Base-by-base conservation (phyloP, 2,888 invertebrate genomes). In the Operophtera brumata region DNA sequence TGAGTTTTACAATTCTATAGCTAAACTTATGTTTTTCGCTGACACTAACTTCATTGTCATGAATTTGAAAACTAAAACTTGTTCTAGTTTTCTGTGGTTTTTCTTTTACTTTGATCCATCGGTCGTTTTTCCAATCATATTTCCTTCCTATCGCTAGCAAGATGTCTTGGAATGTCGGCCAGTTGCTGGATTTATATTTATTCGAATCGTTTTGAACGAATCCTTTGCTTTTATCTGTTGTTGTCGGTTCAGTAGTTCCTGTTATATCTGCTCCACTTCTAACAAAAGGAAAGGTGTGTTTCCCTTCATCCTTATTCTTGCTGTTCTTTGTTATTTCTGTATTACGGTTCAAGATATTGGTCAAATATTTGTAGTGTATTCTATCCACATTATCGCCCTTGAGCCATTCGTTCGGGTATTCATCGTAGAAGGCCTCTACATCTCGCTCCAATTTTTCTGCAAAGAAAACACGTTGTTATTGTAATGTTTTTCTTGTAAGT, bases 41-140 rank as follows among this genome's bases (percentile, higher is more conserved):
- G 59, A 77, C 72, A 54, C 71, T 69, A 52, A 73, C 58, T 52
- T 74, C 71, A 60, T 70, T 59, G 20, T 59, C 56, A 28, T 50
- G 59, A 9, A 57, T 47, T 44, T n/a, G n/a, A n/a, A 65, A 58
- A 39, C 60, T 63, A 13, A 58, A 41, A 36, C 34, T 58, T 12
- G 57, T 59, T 5, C 60, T 54, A n/a, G 54, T 53, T 52, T 56
- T 61, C 54, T 76, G 78, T 14, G 69, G 52, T 77, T 86, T 86
- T 41, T 72, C 70, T 68, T 82, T 86, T 0, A 87, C 77, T 82
- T 90, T 90, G 51, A 89, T 82, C 90, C 90, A 90, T 59, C 86
- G 72, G 48, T 90, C 89, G 58, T 86, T 90, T 70, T 88, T 90
- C 89, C 89, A 89, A 57, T 90, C 89, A 53, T 90, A 90, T 66